Conservation (phyloP, 2,888 invertebrate species). For the Galerucella nymphaeae region DNA sequence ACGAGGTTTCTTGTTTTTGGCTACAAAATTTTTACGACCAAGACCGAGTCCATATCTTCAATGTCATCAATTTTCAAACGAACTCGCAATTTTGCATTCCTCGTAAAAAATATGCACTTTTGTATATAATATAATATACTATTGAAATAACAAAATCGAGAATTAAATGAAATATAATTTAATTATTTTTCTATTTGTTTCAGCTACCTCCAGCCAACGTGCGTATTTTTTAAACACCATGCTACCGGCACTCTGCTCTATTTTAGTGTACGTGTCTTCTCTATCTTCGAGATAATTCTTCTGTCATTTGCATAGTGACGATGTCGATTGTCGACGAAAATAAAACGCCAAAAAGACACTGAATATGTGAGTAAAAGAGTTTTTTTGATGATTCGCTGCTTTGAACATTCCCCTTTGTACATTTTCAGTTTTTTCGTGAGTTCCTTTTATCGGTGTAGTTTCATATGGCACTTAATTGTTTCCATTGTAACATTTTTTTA, state of each 20-base stretch:
- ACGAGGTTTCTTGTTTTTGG: too few species aligned
- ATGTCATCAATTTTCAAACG: too few species aligned
- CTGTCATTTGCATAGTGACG: conserved; percentile 44
- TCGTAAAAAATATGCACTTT: too few species aligned
- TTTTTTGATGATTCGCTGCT: conserved; percentile 46
- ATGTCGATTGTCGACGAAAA: conserved; percentile 40
- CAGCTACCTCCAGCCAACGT: conserved; percentile 61
- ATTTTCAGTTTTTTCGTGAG: conserved; percentile 40
- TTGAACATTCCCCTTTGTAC: conserved; percentile 55
- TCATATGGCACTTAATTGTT: conserved; percentile 60
- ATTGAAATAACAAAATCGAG: too few species aligned
- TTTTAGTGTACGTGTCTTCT: conserved; percentile 53
- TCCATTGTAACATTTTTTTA: conserved; percentile 44
- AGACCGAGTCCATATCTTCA: too few species aligned
- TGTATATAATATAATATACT: too few species aligned
- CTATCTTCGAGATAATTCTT: conserved; percentile 56
- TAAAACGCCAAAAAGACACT: conserved; percentile 57
- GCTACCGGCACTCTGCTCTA: conserved; percentile 56
- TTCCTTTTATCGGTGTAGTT: conserved; percentile 53
- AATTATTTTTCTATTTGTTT: conserved; percentile 49
- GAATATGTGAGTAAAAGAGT: conserved; percentile 43
- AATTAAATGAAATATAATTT: too few species aligned
- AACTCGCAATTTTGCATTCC: too few species aligned
- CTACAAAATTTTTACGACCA: too few species aligned
- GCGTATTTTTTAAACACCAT: conserved; percentile 56